These are phyloP conservation scores for Gallinago jamesoni DNA, from an alignment of 2,113 vertebrate genomes.

Conservation along the genomic window DNA sequence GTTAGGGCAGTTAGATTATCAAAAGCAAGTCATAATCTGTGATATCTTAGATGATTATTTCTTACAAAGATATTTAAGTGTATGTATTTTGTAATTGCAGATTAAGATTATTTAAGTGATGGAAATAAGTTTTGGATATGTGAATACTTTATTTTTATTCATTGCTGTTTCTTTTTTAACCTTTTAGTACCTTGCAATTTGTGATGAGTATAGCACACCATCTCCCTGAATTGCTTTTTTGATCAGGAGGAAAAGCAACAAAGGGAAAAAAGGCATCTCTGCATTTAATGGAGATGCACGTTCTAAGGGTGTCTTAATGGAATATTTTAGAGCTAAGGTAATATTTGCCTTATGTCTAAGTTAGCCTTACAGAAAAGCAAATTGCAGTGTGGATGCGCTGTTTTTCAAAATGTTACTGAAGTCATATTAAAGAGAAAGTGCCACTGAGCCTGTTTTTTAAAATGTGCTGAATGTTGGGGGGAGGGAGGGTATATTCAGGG, in stretches of 20 bases:
- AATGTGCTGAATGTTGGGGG: not conserved
- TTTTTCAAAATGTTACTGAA: constrained; percentile 22
- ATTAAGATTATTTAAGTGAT: constrained; percentile 66
- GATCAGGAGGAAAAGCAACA: not conserved
- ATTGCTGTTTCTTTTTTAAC: constrained; percentile 52
- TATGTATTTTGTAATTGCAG: constrained; percentile 74
- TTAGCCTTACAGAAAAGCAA: constrained; percentile 53
- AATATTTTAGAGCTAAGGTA: constrained; percentile 11
- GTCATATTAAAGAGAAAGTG: constrained; percentile 41
- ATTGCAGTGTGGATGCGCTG: constrained; percentile 11
- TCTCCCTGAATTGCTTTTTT: constrained; percentile 47
- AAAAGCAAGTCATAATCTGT: constrained; percentile 45
- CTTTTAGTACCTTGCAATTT: constrained; percentile 31
- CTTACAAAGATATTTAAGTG: constrained; percentile 66
- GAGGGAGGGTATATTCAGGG: not conserved
- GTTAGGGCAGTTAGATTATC: constrained; percentile 54
- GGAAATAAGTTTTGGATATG: constrained; percentile 44
- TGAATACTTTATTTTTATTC: constrained; percentile 58
- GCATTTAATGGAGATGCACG: not conserved
- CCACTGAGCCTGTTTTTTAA: constrained; percentile 12
- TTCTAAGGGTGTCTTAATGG: constrained; percentile 24
- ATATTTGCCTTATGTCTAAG: constrained; percentile 50
- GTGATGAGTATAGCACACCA: constrained; percentile 20
- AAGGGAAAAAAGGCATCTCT: constrained; percentile 26
- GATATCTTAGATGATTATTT: constrained; percentile 46